phyloP scores from a whole-genome alignment of 2,797 vertebrate genomes.

The Rousettus madagascariensis region DNA sequence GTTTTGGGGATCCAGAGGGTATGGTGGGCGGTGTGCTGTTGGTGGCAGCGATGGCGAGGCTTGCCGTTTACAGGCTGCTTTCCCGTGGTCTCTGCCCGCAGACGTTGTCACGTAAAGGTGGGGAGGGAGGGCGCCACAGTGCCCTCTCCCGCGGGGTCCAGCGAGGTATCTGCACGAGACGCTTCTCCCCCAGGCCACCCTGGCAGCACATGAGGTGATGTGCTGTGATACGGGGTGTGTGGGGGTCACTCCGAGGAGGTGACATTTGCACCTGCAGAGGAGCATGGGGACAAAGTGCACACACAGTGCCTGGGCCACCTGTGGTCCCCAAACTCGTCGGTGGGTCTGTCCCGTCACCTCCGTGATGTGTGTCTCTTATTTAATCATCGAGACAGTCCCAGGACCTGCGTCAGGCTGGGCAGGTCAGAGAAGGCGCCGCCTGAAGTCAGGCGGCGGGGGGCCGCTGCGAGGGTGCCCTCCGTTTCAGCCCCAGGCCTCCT shows the following conservation, averaged over 20 bases:
- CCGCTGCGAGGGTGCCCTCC: accelerated
- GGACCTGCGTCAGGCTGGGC: not conserved
- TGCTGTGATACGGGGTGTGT: not conserved
- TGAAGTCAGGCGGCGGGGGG: not conserved
- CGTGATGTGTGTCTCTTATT: not conserved
- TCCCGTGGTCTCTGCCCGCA: not conserved
- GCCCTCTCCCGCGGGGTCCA: accelerated
- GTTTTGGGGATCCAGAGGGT: accelerated
- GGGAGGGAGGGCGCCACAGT: not conserved
- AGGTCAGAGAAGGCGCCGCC: not conserved
- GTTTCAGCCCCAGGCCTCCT: no score
- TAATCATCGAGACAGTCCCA: not conserved
- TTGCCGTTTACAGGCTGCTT: accelerated
- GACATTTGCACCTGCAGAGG: not conserved
- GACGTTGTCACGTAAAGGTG: accelerated
- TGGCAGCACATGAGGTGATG: accelerated
- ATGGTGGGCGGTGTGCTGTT: accelerated
- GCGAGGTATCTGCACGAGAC: accelerated
- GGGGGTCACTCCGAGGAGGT: not conserved
- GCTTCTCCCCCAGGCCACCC: accelerated
- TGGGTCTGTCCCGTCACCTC: accelerated
- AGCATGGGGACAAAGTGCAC: accelerated
- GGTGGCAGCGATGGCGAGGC: accelerated
- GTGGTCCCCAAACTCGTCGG: accelerated
- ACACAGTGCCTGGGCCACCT: accelerated